Evolutionary conservation across 2,113 vertebrate genomes (phyloP), one percentile per base, ranked within the genome.

Genomic region (Sebastes schlegelii): DNA sequence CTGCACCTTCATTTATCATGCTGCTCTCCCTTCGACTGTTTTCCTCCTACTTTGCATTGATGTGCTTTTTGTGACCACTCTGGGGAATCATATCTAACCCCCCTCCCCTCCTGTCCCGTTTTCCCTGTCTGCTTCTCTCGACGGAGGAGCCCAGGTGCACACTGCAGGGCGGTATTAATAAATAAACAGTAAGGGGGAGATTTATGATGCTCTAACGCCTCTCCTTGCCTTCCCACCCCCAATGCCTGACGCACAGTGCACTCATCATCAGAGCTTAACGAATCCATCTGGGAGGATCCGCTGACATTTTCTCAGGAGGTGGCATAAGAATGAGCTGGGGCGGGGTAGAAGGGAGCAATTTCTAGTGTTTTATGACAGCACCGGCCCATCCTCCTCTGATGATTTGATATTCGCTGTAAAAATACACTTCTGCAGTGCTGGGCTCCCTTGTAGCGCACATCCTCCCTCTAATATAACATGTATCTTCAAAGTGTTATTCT

Each of bases 161-260:
- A 51, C 84, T 77, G 86, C 87, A 84, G 80, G 80, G 26, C 66
- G 51, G 74, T 64, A 93, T 94, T 88, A 94, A 93, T 94, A 94
- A 94, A 94, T 92, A 87, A 93, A 90, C 74, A 90, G 86, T 65
- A 74, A 74, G 73, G 60, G 76, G 80, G 8, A 87, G 88, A 91
- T 93, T 93, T 92, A 92, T 80, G 82, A 89, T 13, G 71, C 84
- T 81, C 46, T 12, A 72, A 80, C 62, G 52, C 83, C 75, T 79
- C 74, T 72, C 52, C 19, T 10, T 5, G 17, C 58, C 46, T 48
- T 60, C 61, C 85, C 62, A 2, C 71, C 76, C 73, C 79, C 48
- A n/a, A 34, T 6, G 49, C 48, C 57, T 65, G 42, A 62, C 5
- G 14, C 70, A 51, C 46, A 11, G 54, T 16, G 42, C 23, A 61